Percentiles rank a stretch among this genome's conserved stretches.
These are phyloP conservation scores for Antigone vipio DNA, from an alignment of 2,113 vertebrate species.

Conservation along the genomic window DNA sequence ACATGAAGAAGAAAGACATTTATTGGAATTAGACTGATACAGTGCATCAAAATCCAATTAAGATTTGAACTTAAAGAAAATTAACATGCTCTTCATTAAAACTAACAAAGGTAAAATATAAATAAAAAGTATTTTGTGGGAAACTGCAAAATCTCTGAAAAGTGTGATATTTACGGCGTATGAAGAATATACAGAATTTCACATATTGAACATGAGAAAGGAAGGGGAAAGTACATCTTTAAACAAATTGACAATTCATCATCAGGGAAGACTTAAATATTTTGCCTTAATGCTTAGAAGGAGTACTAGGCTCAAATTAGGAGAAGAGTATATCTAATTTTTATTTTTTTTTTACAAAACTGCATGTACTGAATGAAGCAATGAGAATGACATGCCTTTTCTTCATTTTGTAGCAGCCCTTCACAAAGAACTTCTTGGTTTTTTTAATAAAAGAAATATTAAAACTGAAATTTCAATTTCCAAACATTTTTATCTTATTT, in stretches of 20 bases:
- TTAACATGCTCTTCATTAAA: not conserved
- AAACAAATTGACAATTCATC: not conserved
- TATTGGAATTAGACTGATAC: not conserved
- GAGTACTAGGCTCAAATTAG: not conserved
- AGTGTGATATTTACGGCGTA: not conserved
- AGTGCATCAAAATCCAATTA: not conserved
- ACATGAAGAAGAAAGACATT: not conserved
- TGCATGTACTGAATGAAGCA: not conserved
- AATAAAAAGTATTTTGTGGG: not conserved
- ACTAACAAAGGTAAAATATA: not conserved
- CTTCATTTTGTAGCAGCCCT: not conserved
- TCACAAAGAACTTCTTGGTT: not conserved
- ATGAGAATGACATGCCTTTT: not conserved
- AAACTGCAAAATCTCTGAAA: not conserved
- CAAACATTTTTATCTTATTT: not conserved
- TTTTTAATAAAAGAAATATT: not conserved
- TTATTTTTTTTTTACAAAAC: not conserved
- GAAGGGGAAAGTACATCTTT: not conserved
- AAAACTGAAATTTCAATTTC: not conserved
- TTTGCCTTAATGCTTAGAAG: not conserved
- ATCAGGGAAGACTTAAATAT: not conserved
- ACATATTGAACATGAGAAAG: not conserved
- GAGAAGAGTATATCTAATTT: not conserved
- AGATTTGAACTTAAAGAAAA: not conserved
- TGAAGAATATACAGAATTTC: not conserved